Conservation (phyloP, 2,797 vertebrate species). For the Danio jaintianensis region DNA sequence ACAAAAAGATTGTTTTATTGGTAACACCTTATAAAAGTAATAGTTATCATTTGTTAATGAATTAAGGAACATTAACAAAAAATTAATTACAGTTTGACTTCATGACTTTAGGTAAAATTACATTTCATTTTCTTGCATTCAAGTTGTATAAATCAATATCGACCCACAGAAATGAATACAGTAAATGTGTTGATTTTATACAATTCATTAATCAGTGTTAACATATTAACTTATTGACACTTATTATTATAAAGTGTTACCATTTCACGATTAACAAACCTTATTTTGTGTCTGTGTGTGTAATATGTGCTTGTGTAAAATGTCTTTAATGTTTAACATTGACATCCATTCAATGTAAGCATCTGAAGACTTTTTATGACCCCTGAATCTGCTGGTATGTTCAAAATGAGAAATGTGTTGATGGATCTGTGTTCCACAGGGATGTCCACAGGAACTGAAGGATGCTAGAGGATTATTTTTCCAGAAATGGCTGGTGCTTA, state of each 20-base stretch:
- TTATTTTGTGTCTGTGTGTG: not conserved
- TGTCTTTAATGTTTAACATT: not conserved
- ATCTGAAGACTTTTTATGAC: not conserved
- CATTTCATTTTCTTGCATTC: not conserved
- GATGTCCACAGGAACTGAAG: slow-evolving; percentile 8
- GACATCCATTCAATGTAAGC: not conserved
- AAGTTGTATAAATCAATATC: not conserved
- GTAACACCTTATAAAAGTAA: not conserved
- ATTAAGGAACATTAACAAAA: not conserved
- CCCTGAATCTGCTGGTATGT: not conserved
- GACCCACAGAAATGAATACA: not conserved
- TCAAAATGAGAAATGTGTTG: not conserved
- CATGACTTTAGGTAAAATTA: not conserved
- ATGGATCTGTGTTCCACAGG: not conserved
- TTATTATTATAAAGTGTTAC: not conserved
- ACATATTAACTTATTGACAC: not conserved
- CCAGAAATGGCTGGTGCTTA: not conserved
- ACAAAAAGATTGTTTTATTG: not conserved
- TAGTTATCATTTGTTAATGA: not conserved
- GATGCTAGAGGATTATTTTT: not conserved
- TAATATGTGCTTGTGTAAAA: not conserved
- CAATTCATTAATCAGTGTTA: not conserved
- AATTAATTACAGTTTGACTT: not conserved
- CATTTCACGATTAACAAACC: not conserved
- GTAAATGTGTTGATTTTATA: not conserved